Conservation (phyloP, 2,113 vertebrate species). For the Gnathonemus longibarbis region DNA sequence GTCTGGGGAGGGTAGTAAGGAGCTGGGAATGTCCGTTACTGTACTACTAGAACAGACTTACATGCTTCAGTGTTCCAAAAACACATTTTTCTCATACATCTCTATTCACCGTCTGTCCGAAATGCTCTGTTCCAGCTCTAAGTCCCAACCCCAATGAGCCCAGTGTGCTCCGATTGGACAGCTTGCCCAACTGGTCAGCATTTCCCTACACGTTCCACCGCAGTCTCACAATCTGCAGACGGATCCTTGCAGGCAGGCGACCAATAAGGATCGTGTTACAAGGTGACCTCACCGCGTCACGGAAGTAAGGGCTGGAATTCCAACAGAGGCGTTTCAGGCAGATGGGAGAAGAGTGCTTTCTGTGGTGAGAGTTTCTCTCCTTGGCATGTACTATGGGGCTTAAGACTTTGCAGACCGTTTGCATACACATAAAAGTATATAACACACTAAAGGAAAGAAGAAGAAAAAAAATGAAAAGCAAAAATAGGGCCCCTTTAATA, state of each 20-base stretch:
- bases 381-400: neutral
- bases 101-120: neutral
- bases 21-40: neutral
- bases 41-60: neutral
- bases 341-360: neutral
- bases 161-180: neutral
- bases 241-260: no score
- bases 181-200: neutral
- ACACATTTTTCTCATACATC: no score
- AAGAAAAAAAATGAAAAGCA: neutral
- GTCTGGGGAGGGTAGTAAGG: neutral
- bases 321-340: neutral
- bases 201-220: neutral
- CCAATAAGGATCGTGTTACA: no score
- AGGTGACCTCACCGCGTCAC: no score
- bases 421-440: neutral
- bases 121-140: neutral
- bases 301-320: no score
- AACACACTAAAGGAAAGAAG: neutral
- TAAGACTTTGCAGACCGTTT: neutral
- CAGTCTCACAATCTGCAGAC: neutral
- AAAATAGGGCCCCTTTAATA: neutral
- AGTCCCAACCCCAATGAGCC: neutral
- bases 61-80: neutral
- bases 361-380: neutral